Conservation (phyloP, 1,140 invertebrate species). For the Drosophila malerkotliana region DNA sequence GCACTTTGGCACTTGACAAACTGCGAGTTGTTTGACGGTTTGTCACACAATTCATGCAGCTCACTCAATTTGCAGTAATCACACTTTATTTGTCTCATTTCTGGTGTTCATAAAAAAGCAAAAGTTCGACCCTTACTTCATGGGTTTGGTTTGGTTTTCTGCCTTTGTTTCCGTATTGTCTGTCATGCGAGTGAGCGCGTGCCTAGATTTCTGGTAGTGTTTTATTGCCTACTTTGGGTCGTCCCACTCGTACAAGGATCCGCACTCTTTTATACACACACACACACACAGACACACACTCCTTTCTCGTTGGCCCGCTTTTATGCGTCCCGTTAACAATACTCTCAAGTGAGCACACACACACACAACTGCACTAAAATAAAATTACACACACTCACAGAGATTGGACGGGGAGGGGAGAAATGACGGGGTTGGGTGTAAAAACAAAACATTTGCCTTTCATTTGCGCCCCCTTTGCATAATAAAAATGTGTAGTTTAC, state of each 20-base stretch:
- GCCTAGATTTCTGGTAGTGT: slow-evolving; percentile 77
- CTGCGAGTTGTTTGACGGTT: slow-evolving; percentile 23
- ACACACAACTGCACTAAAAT: slow-evolving; percentile 46
- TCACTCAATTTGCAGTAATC: slow-evolving; percentile 79
- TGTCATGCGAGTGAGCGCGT: slow-evolving; percentile 63
- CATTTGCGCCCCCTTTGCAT: slow-evolving; percentile 80
- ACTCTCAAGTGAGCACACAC: slow-evolving; percentile 73
- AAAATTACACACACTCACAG: slow-evolving; percentile 36
- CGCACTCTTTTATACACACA: background rate
- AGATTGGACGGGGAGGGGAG: background rate
- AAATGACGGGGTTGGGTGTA: slow-evolving; percentile 33
- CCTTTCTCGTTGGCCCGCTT: slow-evolving; percentile 44
- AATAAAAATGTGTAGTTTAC: slow-evolving; percentile 81
- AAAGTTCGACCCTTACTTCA: slow-evolving; percentile 28
- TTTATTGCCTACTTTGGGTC: slow-evolving; percentile 77
- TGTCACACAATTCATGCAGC: slow-evolving; percentile 57
- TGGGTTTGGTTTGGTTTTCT: slow-evolving; percentile 41
- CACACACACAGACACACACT: background rate
- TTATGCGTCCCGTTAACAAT: slow-evolving; percentile 72
- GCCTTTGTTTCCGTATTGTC: slow-evolving; percentile 39
- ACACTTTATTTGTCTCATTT: slow-evolving; percentile 77
- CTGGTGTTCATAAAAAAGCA: slow-evolving; percentile 69
- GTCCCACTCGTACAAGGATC: slow-evolving; percentile 28
- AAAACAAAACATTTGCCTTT: slow-evolving; percentile 81
- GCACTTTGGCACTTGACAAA: slow-evolving; percentile 18